Conservation (phyloP, 2,797 vertebrate species). For the Poecilia picta region DNA sequence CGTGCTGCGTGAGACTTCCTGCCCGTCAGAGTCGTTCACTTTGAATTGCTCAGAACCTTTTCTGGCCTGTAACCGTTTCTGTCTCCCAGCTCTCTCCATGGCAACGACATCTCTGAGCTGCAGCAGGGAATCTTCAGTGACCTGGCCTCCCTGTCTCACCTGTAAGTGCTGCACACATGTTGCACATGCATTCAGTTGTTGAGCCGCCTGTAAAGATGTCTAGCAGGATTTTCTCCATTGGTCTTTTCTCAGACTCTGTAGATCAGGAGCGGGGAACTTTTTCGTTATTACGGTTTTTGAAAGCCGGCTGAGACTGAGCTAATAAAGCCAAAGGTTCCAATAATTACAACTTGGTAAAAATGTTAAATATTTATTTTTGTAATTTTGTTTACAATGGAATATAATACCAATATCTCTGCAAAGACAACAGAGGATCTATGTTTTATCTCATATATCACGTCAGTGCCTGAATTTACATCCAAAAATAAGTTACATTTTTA, state of each 20-base stretch:
- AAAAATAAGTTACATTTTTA: not conserved
- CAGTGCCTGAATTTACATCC: not conserved
- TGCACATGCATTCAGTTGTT: conserved; percentile 5
- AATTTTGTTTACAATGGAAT: not conserved
- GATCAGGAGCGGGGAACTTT: not conserved
- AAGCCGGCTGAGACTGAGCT: not conserved
- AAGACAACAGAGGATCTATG: not conserved
- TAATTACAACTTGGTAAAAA: not conserved
- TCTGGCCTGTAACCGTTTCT: conserved; percentile 21
- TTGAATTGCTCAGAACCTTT: conserved; percentile 2
- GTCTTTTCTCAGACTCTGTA: not conserved
- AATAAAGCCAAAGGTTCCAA: not conserved
- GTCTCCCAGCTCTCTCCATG: conserved; percentile 89
- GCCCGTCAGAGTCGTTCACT: conserved; percentile 4
- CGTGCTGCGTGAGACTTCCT: not conserved
- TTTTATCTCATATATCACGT: not conserved
- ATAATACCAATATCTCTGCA: not conserved
- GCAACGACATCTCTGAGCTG: conserved; percentile 91
- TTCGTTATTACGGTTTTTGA: not conserved
- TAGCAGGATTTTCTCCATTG: not conserved
- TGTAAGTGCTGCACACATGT: conserved; percentile 81
- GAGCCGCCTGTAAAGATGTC: not conserved
- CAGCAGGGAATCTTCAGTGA: conserved; percentile 90
- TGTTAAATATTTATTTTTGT: not conserved
- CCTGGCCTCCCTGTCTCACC: conserved; percentile 88